Base-by-base conservation (phyloP, 53 echinoderm and acorn worm species). In the Mesocentrotus franciscanus region DNA sequence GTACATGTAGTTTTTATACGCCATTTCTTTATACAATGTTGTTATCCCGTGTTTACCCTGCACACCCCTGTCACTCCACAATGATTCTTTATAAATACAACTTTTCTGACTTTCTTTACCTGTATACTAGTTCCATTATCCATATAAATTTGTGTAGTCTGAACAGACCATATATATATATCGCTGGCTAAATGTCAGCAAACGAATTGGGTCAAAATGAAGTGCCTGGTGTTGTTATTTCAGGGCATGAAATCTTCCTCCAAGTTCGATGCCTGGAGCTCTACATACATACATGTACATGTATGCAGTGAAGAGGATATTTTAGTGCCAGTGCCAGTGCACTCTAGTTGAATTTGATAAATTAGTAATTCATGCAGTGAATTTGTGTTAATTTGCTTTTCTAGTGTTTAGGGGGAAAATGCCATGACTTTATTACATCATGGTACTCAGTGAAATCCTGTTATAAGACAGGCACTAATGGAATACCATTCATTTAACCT, bases 171-270 rank as follows among this genome's bases (percentile, higher is more conserved):
- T 64, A 18, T 49, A 0, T 49, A 49, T 66, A 79, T 91, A 91
- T 64, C 68, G 39, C 66, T 66, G 64, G 61, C 36, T 91, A 91
- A 91, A 91, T 91, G 91, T 91, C 91, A 91, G 91, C 91, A 36
- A 91, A 68, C 9, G 91, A 91, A 91, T 91, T 91, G 91, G 91
- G 91, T 91, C 91, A 91, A 91, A 91, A 91, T 91, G 62, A 62
- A 91, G 91, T 91, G 64, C 91, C 91, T 91, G 66, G 91, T 91
- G 68, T 39, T 91, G n/a, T 61, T 90, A 64, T 91, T 91, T 91
- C 91, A 91, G 91, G 91, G 68, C 91, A 35, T 66, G 36, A 91
- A 91, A 91, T 91, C 91, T 91, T 91, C 91, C 39, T 91, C 61
- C 30, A 14, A 66, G 91, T 91, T 91, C 66, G 66, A 56, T 91